Evolutionary conservation across 2,113 vertebrate species (phyloP).

Genomic region (Poicephalus gulielmi): DNA sequence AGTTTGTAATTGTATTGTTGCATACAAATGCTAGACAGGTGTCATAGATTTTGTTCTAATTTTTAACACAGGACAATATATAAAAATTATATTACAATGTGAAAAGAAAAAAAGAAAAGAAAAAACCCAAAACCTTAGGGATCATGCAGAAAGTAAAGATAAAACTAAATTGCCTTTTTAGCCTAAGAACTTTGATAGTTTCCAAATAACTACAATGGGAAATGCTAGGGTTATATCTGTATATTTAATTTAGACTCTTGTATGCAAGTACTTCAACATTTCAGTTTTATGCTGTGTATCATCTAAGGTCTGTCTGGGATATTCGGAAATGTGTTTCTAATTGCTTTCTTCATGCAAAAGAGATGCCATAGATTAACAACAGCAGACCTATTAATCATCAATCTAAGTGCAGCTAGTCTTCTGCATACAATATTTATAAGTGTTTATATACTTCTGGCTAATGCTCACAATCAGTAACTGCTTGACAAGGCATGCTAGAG

Average conservation of each 20-base stretch:
- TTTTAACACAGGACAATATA: not conserved
- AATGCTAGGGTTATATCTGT: not conserved
- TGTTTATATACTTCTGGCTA: conserved; percentile 62
- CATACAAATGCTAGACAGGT: not conserved
- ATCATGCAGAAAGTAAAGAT: conserved; percentile 5
- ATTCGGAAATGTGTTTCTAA: conserved; percentile 76
- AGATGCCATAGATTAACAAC: conserved; percentile 70
- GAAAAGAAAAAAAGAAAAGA: not conserved
- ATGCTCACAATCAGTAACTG: conserved; percentile 59
- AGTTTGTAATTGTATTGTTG: not conserved
- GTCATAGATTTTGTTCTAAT: not conserved
- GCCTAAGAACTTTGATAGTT: not conserved
- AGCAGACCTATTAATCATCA: conserved; percentile 73
- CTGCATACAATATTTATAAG: conserved; percentile 74
- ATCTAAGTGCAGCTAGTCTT: conserved; percentile 69
- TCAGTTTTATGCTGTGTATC: conserved; percentile 65
- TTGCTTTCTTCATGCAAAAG: conserved; percentile 78
- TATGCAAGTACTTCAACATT: conserved; percentile 42
- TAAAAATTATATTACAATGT: not conserved
- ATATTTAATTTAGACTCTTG: conserved; percentile 49
- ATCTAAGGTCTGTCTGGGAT: conserved; percentile 55
- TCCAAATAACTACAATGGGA: not conserved
- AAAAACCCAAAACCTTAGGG: not conserved
- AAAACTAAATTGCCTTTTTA: conserved; percentile 15
- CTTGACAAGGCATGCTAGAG: conserved; percentile 28